Evolutionary conservation across 2,888 invertebrate genomes (phyloP), one percentile per base, ranked within the genome.

Genomic region (Fabriciana adippe): DNA sequence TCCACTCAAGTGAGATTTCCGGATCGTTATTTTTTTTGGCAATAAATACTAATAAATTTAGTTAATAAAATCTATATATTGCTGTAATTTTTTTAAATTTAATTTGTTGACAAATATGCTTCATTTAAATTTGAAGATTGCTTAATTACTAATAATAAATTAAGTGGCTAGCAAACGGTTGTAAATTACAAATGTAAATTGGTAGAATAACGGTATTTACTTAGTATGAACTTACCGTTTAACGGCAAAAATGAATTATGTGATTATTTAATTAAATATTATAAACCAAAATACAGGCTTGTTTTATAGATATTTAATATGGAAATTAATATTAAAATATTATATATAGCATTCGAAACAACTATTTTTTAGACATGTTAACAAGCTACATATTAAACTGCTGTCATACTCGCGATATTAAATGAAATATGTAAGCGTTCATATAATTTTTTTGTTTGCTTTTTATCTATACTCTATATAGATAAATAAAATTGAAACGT

Each of bases 111-210:
- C 57, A 64, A 64, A 67, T 51, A 63, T 15, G 48, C 26, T 13
- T 55, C 41, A 45, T 60, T 57, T 57, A 31, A 26, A 60, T 54
- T 56, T 61, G 18, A 60, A 55, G 41, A 51, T 50, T 45, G 6
- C n/a, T 47, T 69, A 71, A 69, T 69, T 67, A 62, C 57, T 59
- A 67, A 69, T 69, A 67, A 63, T 63, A 61, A 69, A 61, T 64
- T 68, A 71, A 65, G 65, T 63, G 55, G 51, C 60, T 63, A 63
- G 65, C 41, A 61, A 35, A 56, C n/a, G 50, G 16, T 61, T 66
- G 72, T 66, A 50, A 67, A 69, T 64, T 72, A 61, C n/a, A 63
- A 57, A 67, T 64, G 67, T 62, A 64, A 70, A 70, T 64, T 67
- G 60, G 45, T 16, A n/a, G 47, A 55, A 15, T 70, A 70, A 67